Evolutionary conservation across 2,888 invertebrate species (phyloP).

Genomic region (Alsophila aescularia): DNA sequence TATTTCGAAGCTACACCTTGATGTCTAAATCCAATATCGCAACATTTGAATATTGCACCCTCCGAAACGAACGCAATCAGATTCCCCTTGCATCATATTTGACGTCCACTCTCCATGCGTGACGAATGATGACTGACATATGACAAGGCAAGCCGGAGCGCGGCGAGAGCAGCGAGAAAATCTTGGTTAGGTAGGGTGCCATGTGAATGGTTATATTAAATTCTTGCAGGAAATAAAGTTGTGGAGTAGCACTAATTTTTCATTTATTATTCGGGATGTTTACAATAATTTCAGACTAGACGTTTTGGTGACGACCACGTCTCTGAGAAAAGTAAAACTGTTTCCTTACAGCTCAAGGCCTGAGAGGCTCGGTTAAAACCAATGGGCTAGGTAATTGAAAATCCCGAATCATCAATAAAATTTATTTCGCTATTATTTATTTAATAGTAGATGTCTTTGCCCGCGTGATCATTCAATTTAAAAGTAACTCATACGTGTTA

Average conservation of each 20-base stretch:
- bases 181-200: constrained; percentile 46
- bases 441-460: too few species aligned
- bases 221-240: constrained; percentile 51
- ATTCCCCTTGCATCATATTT: constrained; percentile 56
- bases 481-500: too few species aligned
- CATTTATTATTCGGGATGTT: neutral
- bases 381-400: too few species aligned
- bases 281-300: neutral
- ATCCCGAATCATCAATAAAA: too few species aligned
- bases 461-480: too few species aligned
- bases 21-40: constrained; percentile 42
- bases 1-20: neutral
- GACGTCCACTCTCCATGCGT: constrained; percentile 64
- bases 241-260: constrained; percentile 22
- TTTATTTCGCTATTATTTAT: too few species aligned
- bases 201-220: constrained; percentile 56
- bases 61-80: constrained; percentile 53
- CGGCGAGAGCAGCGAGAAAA: constrained; percentile 50
- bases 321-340: too few species aligned
- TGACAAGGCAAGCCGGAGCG: too few species aligned
- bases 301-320: too few species aligned
- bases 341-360: too few species aligned
- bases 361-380: too few species aligned
- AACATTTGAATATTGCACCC: constrained; percentile 55
- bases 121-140: constrained; percentile 76